Evolutionary conservation across 2,888 invertebrate genomes (phyloP).

Genomic region (Aelia acuminata): DNA sequence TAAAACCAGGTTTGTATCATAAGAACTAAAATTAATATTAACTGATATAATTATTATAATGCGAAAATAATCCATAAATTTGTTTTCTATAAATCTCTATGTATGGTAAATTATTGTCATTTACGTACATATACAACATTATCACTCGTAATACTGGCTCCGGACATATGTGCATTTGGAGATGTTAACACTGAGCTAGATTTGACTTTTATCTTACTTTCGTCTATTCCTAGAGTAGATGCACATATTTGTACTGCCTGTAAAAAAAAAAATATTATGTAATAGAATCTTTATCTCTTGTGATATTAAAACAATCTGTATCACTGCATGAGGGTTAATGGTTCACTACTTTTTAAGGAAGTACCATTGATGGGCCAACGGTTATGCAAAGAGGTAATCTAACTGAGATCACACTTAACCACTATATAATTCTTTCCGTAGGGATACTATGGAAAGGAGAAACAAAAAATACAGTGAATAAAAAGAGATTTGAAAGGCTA

Average conservation of each 20-base stretch:
- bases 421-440: no score
- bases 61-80: background rate
- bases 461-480: no score
- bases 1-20: slow-evolving; percentile 19
- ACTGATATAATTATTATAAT: no score
- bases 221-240: slow-evolving; percentile 70
- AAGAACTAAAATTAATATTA: background rate
- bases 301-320: no score
- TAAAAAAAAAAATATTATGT: slow-evolving; percentile 57
- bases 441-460: no score
- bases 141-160: slow-evolving; percentile 69
- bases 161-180: slow-evolving; percentile 70
- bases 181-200: slow-evolving; percentile 69
- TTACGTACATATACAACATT: slow-evolving; percentile 66
- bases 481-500: no score
- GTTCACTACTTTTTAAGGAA: no score
- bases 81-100: background rate
- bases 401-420: no score
- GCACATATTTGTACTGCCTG: slow-evolving; percentile 71
- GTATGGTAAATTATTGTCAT: background rate
- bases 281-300: no score
- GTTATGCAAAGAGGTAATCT: no score
- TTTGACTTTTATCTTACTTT: slow-evolving; percentile 70
- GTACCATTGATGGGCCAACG: no score
- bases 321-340: no score